Percentiles rank a stretch among this genome's conserved stretches.
Conservation (phyloP, 1,140 invertebrate genomes). For the Vanessa atalanta region DNA sequence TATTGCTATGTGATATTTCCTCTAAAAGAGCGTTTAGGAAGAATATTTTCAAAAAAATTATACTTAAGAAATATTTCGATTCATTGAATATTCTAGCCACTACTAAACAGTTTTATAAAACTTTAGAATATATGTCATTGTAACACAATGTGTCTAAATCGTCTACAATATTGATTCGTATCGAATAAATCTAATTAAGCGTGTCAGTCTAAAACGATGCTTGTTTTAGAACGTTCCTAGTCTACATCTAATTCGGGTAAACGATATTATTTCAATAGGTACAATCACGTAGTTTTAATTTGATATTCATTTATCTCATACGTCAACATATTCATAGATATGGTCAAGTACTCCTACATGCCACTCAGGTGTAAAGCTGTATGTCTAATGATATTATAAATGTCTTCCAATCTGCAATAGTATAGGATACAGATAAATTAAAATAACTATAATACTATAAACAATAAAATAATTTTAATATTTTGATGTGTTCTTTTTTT, state of each 20-base stretch:
- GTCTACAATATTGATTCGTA: no score
- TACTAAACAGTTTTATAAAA: no score
- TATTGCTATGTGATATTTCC: no score
- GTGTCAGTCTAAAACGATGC: not conserved
- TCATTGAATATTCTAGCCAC: no score
- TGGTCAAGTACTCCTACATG: not conserved
- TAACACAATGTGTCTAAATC: no score
- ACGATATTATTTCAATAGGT: not conserved
- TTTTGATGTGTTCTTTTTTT: no score
- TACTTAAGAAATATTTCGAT: no score
- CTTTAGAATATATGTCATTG: no score
- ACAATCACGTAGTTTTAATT: conserved; percentile 10
- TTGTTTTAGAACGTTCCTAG: not conserved
- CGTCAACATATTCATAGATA: not conserved
- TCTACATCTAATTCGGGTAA: not conserved
- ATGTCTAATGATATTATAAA: not conserved
- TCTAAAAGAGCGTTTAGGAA: no score
- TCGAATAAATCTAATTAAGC: no score
- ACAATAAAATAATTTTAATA: not conserved
- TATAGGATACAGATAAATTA: not conserved
- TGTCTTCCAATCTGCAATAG: not conserved
- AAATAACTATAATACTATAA: not conserved
- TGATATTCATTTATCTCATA: not conserved
- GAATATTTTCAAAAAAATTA: no score
- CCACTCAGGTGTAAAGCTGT: not conserved